Evolutionary conservation across 2,113 vertebrate species (phyloP).

Genomic region (Pygathrix nemaeus): DNA sequence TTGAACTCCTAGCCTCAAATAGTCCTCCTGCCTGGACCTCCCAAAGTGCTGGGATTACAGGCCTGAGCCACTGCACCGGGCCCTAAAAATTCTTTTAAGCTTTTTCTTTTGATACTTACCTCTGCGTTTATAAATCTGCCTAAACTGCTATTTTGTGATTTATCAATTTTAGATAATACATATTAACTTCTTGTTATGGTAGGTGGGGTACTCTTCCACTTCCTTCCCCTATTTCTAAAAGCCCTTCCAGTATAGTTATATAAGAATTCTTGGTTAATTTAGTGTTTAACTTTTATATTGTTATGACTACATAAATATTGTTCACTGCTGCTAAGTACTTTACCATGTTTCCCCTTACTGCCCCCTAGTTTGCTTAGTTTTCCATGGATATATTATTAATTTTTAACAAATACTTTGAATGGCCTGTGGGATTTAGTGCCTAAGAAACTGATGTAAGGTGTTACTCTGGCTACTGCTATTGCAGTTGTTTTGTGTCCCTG

Average conservation of each 20-base stretch:
- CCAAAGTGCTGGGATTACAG: too few relatives aligned
- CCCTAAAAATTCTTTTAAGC: neutral
- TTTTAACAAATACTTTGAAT: constrained; percentile 1
- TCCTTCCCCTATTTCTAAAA: neutral
- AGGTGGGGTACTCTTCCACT: neutral
- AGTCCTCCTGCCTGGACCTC: too few relatives aligned
- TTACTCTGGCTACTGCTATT: neutral
- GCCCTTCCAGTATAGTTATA: neutral
- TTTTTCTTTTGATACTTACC: neutral
- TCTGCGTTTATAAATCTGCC: neutral
- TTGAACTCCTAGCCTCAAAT: too few relatives aligned
- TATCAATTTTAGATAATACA: neutral
- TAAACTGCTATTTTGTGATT: neutral
- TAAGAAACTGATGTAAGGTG: neutral
- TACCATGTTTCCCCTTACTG: neutral
- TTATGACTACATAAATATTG: neutral
- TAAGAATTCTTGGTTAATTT: neutral
- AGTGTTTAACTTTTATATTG: neutral
- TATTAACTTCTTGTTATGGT: neutral
- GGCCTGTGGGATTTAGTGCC: neutral
- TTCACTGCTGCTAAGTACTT: neutral
- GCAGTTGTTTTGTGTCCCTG: neutral
- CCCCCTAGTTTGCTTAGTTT: neutral
- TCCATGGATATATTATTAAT: neutral
- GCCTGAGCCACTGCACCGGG: too few relatives aligned